These are phyloP conservation scores for Psittacula echo DNA, from an alignment of 2,797 vertebrate species.

Conservation along the genomic window DNA sequence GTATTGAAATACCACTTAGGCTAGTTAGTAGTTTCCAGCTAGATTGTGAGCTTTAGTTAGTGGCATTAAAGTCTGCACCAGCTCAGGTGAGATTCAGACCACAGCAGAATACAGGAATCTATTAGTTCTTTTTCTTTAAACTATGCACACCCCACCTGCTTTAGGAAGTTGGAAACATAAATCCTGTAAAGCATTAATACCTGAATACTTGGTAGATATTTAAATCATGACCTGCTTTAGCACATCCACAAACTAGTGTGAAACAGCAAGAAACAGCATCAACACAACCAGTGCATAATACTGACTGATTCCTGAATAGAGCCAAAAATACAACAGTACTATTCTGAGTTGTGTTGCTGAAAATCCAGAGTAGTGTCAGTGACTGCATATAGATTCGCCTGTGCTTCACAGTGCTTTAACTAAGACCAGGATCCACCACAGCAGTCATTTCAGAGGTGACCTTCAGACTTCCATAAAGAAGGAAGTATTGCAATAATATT, in stretches of 20 bases:
- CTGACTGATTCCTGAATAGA: neutral
- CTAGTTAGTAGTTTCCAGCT: neutral
- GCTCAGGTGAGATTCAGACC: neutral
- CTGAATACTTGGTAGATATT: neutral
- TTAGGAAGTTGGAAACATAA: neutral
- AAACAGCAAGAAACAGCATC: neutral
- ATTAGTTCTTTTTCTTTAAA: neutral
- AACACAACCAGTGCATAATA: neutral
- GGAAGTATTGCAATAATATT: neutral
- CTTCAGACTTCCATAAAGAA: conserved; percentile 9
- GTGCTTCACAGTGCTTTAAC: neutral
- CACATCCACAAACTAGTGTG: neutral
- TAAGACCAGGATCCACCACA: neutral
- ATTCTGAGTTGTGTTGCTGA: neutral
- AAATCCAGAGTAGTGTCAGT: neutral
- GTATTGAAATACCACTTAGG: neutral
- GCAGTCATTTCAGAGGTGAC: neutral
- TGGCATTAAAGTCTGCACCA: neutral
- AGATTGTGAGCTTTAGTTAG: neutral
- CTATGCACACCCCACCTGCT: neutral
- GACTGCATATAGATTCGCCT: neutral
- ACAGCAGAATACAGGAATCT: neutral
- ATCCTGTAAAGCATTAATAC: neutral
- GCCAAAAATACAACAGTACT: neutral
- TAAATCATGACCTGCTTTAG: neutral